Conservation (phyloP, 2,113 vertebrate genomes). For the Limanda limanda region DNA sequence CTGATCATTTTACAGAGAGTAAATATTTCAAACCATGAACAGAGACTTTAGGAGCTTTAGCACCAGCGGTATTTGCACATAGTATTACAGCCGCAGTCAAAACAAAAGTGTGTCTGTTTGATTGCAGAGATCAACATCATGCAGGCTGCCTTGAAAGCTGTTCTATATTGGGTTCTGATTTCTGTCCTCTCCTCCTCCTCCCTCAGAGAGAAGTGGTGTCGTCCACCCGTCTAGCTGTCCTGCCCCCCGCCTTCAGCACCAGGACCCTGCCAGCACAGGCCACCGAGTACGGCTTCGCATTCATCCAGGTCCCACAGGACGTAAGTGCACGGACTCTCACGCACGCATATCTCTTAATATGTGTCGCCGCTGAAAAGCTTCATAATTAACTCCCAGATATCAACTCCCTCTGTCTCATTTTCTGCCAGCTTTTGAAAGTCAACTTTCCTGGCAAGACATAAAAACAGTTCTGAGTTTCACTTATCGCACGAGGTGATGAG, state of each 20-base stretch:
- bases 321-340: slow-evolving; percentile 82
- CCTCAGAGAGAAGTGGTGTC: slow-evolving; percentile 90
- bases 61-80: not conserved
- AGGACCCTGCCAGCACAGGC: slow-evolving; percentile 89
- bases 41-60: not conserved
- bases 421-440: slow-evolving; percentile 57
- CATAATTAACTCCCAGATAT: slow-evolving; percentile 48
- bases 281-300: slow-evolving; percentile 91
- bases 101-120: not conserved
- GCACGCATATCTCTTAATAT: slow-evolving; percentile 2
- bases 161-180: slow-evolving; percentile 7
- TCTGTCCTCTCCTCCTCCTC: slow-evolving; percentile 20
- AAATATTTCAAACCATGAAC: not conserved
- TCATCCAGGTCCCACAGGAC: slow-evolving; percentile 92
- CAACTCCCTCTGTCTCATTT: slow-evolving; percentile 36
- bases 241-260: slow-evolving; percentile 91
- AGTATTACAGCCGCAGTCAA: not conserved
- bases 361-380: slow-evolving; percentile 33
- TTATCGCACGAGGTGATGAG: slow-evolving; percentile 41
- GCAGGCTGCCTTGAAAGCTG: not conserved
- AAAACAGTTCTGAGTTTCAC: slow-evolving; percentile 49
- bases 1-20: slow-evolving; percentile 3
- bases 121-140: not conserved
- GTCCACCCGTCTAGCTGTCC: slow-evolving; percentile 85
- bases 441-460: slow-evolving; percentile 50